Conservation (phyloP, 2,113 vertebrate species). For the Paradisaea rubra region DNA sequence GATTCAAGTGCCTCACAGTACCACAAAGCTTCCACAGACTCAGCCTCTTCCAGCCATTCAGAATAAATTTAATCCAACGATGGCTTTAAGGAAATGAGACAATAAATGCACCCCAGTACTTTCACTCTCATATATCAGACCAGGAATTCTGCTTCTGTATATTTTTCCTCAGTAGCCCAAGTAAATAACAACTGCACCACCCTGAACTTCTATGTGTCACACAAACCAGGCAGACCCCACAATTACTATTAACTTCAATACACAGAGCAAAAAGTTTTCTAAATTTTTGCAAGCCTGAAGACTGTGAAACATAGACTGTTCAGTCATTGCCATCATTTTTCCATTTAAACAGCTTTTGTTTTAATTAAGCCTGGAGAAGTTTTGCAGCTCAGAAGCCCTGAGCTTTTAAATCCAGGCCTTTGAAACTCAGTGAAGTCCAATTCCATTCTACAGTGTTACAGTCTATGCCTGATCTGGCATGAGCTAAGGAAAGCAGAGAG, state of each 20-base stretch:
- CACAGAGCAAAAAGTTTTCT: background rate
- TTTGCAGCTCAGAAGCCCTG: background rate
- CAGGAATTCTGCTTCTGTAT: background rate
- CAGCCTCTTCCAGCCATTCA: background rate
- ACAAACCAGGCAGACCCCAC: background rate
- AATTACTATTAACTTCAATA: background rate
- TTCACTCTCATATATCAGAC: background rate
- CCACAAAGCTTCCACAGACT: background rate
- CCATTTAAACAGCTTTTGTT: background rate
- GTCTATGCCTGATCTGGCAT: accelerated
- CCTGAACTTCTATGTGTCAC: background rate
- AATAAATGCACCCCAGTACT: background rate
- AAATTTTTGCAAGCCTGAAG: background rate
- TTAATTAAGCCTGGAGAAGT: background rate
- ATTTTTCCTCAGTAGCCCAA: background rate
- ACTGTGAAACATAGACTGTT: background rate
- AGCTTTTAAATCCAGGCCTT: background rate
- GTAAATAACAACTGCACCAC: background rate
- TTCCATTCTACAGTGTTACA: background rate
- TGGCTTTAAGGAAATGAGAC: background rate
- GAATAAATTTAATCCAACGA: background rate
- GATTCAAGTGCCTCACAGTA: background rate
- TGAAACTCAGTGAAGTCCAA: background rate
- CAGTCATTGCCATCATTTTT: background rate
- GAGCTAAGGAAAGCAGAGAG: background rate